These are phyloP conservation scores for Nebria ingens DNA, from an alignment of 1,140 invertebrate genomes.

Conservation along the genomic window DNA sequence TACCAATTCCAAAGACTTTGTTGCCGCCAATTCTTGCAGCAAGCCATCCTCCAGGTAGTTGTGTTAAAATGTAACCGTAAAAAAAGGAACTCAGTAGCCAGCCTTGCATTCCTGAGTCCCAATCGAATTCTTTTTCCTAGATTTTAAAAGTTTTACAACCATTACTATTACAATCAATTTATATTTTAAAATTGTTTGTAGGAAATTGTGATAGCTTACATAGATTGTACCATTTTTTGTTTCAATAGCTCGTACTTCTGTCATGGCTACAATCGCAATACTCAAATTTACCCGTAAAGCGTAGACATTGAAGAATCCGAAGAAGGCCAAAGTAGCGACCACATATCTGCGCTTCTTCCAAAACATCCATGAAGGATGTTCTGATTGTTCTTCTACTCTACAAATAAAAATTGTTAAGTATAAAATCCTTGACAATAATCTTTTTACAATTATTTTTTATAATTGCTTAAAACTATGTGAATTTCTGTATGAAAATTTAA, in stretches of 20 bases:
- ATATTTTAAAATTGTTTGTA: neutral
- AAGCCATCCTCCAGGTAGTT: slow-evolving; percentile 46
- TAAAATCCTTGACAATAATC: too few relatives aligned
- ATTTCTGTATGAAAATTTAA: too few relatives aligned
- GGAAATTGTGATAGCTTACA: slow-evolving; percentile 31
- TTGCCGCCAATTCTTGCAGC: slow-evolving; percentile 46
- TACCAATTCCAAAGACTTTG: slow-evolving; percentile 64
- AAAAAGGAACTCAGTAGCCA: slow-evolving; percentile 81
- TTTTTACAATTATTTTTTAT: too few relatives aligned
- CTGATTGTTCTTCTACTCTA: neutral
- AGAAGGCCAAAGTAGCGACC: slow-evolving; percentile 66
- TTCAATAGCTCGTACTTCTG: slow-evolving; percentile 45
- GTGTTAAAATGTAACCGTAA: slow-evolving; percentile 66
- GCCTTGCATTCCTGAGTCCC: slow-evolving; percentile 69
- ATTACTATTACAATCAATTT: neutral
- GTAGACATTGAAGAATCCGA: slow-evolving; percentile 84
- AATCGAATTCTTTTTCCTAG: slow-evolving; percentile 56
- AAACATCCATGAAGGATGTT: slow-evolving; percentile 44
- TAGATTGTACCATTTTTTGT: slow-evolving; percentile 45
- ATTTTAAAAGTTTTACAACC: neutral
- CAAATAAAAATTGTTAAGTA: neutral
- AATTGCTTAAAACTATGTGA: too few relatives aligned
- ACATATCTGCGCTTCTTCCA: slow-evolving; percentile 60
- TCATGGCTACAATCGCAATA: slow-evolving; percentile 85
- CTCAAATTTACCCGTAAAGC: slow-evolving; percentile 78